phyloP scores from a whole-genome alignment of 2,113 vertebrate species.

The Pteronura brasiliensis region DNA sequence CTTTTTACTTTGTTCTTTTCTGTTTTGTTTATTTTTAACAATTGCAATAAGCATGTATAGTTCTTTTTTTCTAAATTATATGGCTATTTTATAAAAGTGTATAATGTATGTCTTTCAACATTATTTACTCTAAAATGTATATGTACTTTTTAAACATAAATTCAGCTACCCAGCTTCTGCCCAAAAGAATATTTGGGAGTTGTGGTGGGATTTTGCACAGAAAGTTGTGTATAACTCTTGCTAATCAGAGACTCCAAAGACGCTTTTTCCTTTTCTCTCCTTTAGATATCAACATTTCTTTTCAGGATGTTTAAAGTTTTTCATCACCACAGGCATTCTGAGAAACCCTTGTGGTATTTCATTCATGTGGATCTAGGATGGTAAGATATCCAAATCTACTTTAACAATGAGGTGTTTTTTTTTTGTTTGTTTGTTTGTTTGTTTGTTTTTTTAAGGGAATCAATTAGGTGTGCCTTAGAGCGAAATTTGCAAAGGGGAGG shows the following conservation, averaged over 20 bases:
- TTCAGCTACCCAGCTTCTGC: neutral
- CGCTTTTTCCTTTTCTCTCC: neutral
- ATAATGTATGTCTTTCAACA: neutral
- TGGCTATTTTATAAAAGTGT: neutral
- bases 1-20: neutral
- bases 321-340: neutral
- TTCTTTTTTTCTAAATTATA: neutral
- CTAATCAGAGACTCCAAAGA: neutral
- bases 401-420: neutral
- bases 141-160: neutral
- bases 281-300: neutral
- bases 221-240: neutral
- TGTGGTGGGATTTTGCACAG: neutral
- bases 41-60: neutral
- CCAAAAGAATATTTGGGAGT: neutral
- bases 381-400: neutral
- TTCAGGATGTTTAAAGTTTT: neutral
- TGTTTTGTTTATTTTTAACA: neutral
- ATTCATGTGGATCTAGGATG: neutral
- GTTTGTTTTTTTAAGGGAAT: neutral
- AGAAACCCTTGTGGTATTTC: neutral
- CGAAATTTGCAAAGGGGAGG: neutral
- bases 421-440: too few relatives aligned
- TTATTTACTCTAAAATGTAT: conserved; percentile 12
- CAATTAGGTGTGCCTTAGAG: neutral